Percentiles rank a stretch among this genome's conserved stretches.
Evolutionary conservation across 2,888 invertebrate species (phyloP).

Genomic region (Xanthorhoe designata): DNA sequence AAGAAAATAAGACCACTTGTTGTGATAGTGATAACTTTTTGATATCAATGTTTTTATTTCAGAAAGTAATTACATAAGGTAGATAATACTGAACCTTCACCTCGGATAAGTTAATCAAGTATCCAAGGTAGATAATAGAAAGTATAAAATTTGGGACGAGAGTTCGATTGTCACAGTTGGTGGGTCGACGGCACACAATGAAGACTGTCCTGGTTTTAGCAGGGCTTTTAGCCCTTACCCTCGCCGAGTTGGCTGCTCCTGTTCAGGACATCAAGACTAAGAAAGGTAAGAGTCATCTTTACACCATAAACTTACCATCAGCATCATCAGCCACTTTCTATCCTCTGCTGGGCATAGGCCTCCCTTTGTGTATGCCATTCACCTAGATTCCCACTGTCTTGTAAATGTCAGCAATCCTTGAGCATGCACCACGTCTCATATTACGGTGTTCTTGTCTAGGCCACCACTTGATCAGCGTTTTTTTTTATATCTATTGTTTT

Average conservation of each 20-base stretch:
- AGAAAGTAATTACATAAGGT: constrained; percentile 13
- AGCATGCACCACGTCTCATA: no score
- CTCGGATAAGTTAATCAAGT: constrained; percentile 20
- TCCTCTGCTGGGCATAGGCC: no score
- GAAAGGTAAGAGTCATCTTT: constrained; percentile 40
- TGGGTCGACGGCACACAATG: constrained; percentile 54
- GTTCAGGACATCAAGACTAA: constrained; percentile 40
- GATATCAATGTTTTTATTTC: constrained; percentile 11
- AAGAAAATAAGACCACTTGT: constrained; percentile 4
- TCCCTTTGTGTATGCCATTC: no score
- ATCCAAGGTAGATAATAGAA: constrained; percentile 14
- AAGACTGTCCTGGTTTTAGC: constrained; percentile 66
- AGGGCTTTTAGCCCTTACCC: constrained; percentile 58
- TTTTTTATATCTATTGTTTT: no score
- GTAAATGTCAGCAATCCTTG: no score
- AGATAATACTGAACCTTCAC: constrained; percentile 24
- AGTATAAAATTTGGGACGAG: constrained; percentile 19
- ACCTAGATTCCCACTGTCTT: no score
- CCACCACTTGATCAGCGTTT: no score
- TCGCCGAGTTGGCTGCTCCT: constrained; percentile 49
- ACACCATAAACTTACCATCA: background rate
- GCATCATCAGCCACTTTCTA: background rate
- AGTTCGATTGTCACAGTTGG: constrained; percentile 51
- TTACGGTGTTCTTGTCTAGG: no score
- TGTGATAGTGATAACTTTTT: constrained; percentile 5